Percentiles rank a stretch among this genome's conserved stretches.
Evolutionary conservation across 2,113 vertebrate species (phyloP).

Genomic region (Notiomystis cincta): DNA sequence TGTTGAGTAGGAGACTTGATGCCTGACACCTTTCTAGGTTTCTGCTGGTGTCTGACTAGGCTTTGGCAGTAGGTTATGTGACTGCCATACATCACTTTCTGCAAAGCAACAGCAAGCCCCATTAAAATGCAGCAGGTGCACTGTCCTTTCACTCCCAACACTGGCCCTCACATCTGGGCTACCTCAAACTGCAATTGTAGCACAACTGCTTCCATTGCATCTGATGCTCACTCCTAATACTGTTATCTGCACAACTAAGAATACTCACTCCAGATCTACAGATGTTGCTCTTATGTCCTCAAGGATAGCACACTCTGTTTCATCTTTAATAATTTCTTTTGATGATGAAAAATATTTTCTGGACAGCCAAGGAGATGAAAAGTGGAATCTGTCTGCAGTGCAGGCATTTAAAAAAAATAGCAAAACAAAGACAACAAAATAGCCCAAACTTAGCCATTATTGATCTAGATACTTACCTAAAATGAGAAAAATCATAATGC

Average conservation of each 20-base stretch:
- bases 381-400: background rate
- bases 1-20: background rate
- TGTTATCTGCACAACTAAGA: background rate
- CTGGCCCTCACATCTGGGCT: background rate
- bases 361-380: background rate
- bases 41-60: background rate
- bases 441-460: background rate
- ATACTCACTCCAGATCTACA: background rate
- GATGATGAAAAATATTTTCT: background rate
- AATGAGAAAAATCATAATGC: background rate
- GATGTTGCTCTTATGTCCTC: background rate
- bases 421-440: background rate
- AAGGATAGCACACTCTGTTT: background rate
- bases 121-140: background rate
- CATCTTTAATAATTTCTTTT: background rate
- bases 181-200: background rate
- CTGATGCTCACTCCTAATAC: background rate
- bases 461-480: background rate
- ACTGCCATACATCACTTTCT: background rate
- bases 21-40: background rate
- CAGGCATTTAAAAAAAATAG: background rate
- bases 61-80: background rate
- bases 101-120: background rate
- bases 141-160: background rate
- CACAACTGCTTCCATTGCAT: background rate